A percentile compares a stretch with the other conserved stretches of the same genome.
These are phyloP conservation scores for Araneus ventricosus DNA, from an alignment of 1,140 invertebrate species.

Conservation along the genomic window DNA sequence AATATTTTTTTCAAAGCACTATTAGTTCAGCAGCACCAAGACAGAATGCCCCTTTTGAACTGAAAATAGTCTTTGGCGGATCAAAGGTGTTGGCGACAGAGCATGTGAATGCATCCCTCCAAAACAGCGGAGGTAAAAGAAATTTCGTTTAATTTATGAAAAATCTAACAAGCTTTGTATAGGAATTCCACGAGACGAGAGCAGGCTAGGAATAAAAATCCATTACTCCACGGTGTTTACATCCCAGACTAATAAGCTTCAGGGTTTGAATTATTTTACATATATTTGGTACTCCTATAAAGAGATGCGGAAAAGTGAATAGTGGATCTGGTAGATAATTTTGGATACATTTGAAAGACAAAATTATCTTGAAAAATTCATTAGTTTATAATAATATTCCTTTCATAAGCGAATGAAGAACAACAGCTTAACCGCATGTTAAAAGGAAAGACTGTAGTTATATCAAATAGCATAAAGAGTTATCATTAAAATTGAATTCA, in stretches of 20 bases:
- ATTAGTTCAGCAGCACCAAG: background rate
- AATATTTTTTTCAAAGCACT: conserved; percentile 32
- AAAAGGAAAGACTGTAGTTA: too few relatives aligned
- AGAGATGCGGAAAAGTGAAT: too few relatives aligned
- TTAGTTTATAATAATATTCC: too few relatives aligned
- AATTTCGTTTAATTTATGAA: conserved; percentile 10
- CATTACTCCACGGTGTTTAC: background rate
- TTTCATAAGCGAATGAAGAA: too few relatives aligned
- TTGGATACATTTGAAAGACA: too few relatives aligned
- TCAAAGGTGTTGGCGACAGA: conserved; percentile 1
- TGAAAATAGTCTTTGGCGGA: background rate
- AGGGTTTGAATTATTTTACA: conserved; percentile 37
- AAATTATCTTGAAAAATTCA: too few relatives aligned
- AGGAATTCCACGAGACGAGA: background rate
- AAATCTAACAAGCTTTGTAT: background rate
- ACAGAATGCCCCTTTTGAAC: background rate
- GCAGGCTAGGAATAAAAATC: background rate
- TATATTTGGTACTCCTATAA: background rate
- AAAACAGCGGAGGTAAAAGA: background rate
- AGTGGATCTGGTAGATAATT: too few relatives aligned
- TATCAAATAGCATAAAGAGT: too few relatives aligned
- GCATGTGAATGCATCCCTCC: background rate
- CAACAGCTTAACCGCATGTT: too few relatives aligned
- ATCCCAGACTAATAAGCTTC: background rate
- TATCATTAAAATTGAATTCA: too few relatives aligned